Percentiles rank a stretch among this genome's conserved stretches.
Evolutionary conservation across 1,140 invertebrate genomes (phyloP).

Genomic region (Temnothorax nylanderi): DNA sequence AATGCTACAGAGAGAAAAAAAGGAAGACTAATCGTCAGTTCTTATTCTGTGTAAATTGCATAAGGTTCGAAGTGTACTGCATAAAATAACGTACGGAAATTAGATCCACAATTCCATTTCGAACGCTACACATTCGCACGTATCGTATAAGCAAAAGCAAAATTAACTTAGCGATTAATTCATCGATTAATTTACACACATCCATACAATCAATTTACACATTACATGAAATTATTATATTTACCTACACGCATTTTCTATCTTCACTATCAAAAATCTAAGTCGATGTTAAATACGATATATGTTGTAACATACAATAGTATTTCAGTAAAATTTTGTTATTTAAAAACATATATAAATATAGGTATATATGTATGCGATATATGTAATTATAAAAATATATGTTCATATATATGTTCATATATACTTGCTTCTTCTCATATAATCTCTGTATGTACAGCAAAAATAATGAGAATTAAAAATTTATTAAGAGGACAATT

Average conservation of each 20-base stretch:
- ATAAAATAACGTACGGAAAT: neutral
- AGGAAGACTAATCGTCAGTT: neutral
- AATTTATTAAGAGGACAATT: no score
- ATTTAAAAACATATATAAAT: no score
- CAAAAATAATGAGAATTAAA: no score
- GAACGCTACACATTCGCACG: neutral
- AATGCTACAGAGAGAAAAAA: neutral
- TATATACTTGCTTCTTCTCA: no score
- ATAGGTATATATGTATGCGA: no score
- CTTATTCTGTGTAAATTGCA: neutral
- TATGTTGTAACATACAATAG: no score
- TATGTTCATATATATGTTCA: no score
- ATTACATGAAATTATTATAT: neutral
- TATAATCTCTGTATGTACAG: no score
- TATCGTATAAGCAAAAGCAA: neutral
- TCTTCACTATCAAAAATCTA: neutral
- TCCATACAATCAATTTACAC: neutral
- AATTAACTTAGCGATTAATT: neutral
- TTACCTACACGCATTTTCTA: neutral
- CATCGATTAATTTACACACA: neutral
- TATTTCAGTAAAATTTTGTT: no score
- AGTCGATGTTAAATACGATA: neutral
- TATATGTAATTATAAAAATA: no score
- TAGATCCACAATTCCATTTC: neutral
- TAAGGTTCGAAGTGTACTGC: neutral